Conservation (phyloP, 1,140 invertebrate species). For the Drosophila trapezifrons region DNA sequence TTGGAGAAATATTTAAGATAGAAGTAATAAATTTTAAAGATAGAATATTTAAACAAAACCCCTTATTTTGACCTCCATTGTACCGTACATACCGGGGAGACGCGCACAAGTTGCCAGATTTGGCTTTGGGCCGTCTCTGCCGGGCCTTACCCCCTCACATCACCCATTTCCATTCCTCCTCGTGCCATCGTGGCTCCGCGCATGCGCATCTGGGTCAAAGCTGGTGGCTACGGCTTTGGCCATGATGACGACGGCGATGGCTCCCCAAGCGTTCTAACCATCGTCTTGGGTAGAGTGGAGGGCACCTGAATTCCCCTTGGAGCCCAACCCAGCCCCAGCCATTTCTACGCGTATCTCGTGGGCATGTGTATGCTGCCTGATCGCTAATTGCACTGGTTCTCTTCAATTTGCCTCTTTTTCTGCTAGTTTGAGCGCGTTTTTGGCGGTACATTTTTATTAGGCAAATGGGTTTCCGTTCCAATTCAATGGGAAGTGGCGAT, state of each 20-base stretch:
- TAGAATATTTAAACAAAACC: slow-evolving; percentile 2
- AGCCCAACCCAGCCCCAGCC: slow-evolving; percentile 1
- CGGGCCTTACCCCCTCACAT: slow-evolving; percentile 4
- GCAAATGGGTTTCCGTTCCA: slow-evolving; percentile 52
- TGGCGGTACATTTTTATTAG: slow-evolving; percentile 49
- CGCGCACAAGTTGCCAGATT: slow-evolving; percentile 68
- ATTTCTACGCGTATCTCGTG: slow-evolving; percentile 9
- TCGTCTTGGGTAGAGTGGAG: slow-evolving; percentile 36
- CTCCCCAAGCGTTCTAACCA: slow-evolving; percentile 54
- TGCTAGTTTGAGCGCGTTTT: slow-evolving; percentile 40
- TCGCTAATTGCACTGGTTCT: slow-evolving; percentile 41
- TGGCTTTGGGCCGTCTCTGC: slow-evolving; percentile 44
- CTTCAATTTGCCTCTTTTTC: slow-evolving; percentile 50
- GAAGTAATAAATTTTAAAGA: too few species aligned
- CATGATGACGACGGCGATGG: slow-evolving; percentile 54
- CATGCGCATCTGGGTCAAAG: slow-evolving; percentile 73
- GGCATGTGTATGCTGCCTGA: background rate
- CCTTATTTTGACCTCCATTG: background rate
- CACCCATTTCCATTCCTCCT: slow-evolving; percentile 7
- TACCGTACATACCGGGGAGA: slow-evolving; percentile 41
- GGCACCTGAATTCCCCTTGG: slow-evolving; percentile 22
- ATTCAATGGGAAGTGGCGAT: slow-evolving; percentile 42
- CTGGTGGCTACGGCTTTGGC: slow-evolving; percentile 49
- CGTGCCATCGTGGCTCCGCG: slow-evolving; percentile 35
- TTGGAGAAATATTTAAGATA: too few species aligned